Percentiles rank a stretch among this genome's conserved stretches.
Conservation (phyloP, 2,797 vertebrate genomes). For the Sphenodon punctatus region DNA sequence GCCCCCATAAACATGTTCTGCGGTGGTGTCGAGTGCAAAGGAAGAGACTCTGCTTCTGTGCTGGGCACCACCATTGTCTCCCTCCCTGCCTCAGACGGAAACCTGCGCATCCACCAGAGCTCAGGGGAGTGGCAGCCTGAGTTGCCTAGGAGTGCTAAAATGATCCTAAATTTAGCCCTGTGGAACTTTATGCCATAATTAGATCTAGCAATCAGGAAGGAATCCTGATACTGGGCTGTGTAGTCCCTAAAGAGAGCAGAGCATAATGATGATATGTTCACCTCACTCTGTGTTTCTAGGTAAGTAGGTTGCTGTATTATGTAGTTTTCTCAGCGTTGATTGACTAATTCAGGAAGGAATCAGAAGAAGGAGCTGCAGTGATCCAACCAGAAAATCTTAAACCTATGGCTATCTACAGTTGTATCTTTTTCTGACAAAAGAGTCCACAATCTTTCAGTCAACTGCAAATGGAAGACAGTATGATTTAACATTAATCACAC, state of each 20-base stretch:
- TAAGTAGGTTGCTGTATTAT: conserved; percentile 26
- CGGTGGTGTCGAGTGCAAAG: no score
- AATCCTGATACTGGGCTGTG: not conserved
- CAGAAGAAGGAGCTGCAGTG: conserved; percentile 42
- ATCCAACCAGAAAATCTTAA: conserved; percentile 49
- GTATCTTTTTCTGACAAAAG: conserved; percentile 36
- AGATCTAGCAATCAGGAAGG: no score
- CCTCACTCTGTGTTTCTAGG: conserved; percentile 41
- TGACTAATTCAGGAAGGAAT: no score
- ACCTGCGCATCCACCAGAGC: no score
- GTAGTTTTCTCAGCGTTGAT: conserved; percentile 45
- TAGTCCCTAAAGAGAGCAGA: fast-evolving
- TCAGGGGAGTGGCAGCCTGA: no score
- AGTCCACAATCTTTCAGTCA: not conserved
- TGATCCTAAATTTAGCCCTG: no score
- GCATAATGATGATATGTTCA: not conserved
- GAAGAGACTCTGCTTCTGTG: no score
- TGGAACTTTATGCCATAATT: no score
- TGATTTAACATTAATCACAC: not conserved
- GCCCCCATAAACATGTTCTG: no score
- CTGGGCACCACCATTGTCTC: no score
- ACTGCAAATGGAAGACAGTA: not conserved
- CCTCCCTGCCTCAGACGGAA: no score
- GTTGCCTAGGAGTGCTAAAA: no score
- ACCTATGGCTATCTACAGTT: not conserved